Evolutionary conservation across 92 coral and sea anemone genomes (phyloP).

Genomic region (Phymanthus crucifer): DNA sequence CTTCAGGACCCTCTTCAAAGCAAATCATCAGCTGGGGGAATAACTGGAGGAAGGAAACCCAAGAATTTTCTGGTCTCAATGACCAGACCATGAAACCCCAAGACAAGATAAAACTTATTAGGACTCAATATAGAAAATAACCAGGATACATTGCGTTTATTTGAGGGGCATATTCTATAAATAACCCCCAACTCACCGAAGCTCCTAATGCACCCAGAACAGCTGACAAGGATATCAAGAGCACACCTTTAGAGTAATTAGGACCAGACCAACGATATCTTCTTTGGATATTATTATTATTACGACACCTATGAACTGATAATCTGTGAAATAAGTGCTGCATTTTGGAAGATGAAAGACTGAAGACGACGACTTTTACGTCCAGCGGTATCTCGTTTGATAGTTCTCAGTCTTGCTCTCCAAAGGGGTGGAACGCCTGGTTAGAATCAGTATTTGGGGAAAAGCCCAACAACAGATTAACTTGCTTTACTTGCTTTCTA

Average conservation of each 20-base stretch:
- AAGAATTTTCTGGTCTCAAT: too few relatives aligned
- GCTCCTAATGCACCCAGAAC: constrained; percentile 39
- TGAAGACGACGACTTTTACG: neutral
- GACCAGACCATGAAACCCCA: too few relatives aligned
- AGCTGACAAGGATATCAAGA: constrained; percentile 34
- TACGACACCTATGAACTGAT: neutral
- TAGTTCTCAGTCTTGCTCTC: constrained; percentile 7
- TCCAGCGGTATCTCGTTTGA: neutral
- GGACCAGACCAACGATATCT: constrained; percentile 36
- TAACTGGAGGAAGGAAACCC: too few relatives aligned
- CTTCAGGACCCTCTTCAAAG: too few relatives aligned
- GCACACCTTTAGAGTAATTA: constrained; percentile 33
- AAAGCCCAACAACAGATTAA: neutral
- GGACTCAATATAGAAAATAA: too few relatives aligned
- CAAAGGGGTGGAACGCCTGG: constrained; percentile 18
- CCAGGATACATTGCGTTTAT: too few relatives aligned
- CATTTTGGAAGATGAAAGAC: neutral
- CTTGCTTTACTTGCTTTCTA: neutral
- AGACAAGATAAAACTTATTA: too few relatives aligned
- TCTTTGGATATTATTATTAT: constrained; percentile 6
- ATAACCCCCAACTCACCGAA: constrained; percentile 16
- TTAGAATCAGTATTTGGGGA: neutral
- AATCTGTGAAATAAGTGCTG: neutral
- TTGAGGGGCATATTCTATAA: too few relatives aligned
- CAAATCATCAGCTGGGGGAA: too few relatives aligned